Evolutionary conservation across 2,113 vertebrate genomes (phyloP).

Genomic region (Scalopus aquaticus): DNA sequence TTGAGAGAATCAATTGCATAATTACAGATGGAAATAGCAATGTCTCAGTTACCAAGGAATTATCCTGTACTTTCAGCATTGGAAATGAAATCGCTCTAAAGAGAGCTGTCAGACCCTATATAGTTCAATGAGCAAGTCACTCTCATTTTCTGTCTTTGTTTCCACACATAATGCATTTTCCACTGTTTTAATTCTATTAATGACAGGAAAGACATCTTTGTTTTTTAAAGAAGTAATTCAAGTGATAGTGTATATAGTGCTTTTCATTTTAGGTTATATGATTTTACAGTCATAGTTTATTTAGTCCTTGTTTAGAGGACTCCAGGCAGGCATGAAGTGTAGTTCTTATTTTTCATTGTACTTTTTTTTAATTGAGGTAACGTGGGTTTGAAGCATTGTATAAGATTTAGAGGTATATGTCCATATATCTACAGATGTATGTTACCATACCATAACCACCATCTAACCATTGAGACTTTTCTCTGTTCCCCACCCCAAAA

Average conservation of each 20-base stretch:
- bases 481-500: too few species aligned
- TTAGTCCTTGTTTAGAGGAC: background rate
- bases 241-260: background rate
- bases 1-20: slow-evolving; percentile 40
- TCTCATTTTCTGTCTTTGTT: background rate
- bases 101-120: slow-evolving; percentile 15
- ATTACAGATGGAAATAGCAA: slow-evolving; percentile 39
- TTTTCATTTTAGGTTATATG: background rate
- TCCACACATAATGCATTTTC: slow-evolving; percentile 21
- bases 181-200: slow-evolving; percentile 27
- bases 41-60: slow-evolving; percentile 41
- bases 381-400: too few species aligned
- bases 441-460: too few species aligned
- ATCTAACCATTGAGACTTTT: too few species aligned
- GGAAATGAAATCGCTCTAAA: slow-evolving; percentile 63
- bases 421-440: too few species aligned
- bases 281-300: background rate
- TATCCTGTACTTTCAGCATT: slow-evolving; percentile 44
- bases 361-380: background rate
- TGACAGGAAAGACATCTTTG: background rate
- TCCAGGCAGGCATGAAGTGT: background rate
- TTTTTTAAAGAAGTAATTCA: too few species aligned
- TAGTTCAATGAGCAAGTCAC: slow-evolving; percentile 16
- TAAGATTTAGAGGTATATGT: too few species aligned
- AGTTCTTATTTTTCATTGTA: background rate